Evolutionary conservation across 2,888 invertebrate genomes (phyloP).

Genomic region (Ornithoptera alexandrae): DNA sequence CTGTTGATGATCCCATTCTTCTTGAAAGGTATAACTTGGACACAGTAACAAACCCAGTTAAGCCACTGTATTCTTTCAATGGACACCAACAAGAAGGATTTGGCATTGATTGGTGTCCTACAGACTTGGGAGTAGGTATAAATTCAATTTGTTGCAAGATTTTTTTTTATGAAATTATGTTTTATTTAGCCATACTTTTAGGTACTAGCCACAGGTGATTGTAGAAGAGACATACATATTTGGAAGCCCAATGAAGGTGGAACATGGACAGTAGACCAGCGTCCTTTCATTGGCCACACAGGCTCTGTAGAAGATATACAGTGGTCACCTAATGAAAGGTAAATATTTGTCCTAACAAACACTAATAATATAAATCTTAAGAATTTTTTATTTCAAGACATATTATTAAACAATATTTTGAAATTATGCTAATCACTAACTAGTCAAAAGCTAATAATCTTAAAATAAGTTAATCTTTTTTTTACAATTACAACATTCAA

Average conservation of each 20-base stretch:
- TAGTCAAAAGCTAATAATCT: no score
- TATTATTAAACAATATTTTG: no score
- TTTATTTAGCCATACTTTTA: constrained; percentile 44
- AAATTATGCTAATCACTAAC: no score
- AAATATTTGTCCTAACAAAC: background rate
- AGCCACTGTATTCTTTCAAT: constrained; percentile 91
- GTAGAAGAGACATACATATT: constrained; percentile 94
- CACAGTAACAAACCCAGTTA: constrained; percentile 73
- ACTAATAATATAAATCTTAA: no score
- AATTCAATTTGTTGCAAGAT: background rate
- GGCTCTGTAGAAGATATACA: constrained; percentile 98
- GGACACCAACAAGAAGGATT: constrained; percentile 97
- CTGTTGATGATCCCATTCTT: constrained; percentile 85
- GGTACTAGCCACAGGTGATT: constrained; percentile 96
- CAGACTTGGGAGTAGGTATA: constrained; percentile 84
- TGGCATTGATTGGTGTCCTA: constrained; percentile 95
- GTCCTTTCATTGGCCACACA: constrained; percentile 92
- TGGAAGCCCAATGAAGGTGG: constrained; percentile 92
- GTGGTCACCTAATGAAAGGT: constrained; percentile 97
- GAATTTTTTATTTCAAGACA: no score
- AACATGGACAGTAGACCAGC: constrained; percentile 94
- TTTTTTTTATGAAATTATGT: background rate
- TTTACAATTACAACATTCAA: no score
- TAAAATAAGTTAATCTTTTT: no score
- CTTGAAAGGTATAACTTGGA: constrained; percentile 83